Conservation (phyloP, 1,140 invertebrate species). For the Hycleus cichorii region DNA sequence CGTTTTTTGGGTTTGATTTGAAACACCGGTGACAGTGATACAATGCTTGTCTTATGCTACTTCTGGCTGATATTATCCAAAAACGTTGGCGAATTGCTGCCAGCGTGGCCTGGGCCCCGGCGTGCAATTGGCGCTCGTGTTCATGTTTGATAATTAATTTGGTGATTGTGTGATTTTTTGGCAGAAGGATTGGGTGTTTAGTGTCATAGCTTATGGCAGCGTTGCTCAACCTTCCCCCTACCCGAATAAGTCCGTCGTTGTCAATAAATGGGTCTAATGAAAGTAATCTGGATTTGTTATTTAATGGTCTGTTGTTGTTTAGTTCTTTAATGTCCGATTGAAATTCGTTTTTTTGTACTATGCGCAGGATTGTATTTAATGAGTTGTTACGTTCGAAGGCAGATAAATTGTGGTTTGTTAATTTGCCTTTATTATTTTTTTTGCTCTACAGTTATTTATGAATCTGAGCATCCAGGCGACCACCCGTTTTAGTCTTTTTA, state of each 20-base stretch:
- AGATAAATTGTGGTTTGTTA: too few species aligned
- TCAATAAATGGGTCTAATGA: background rate
- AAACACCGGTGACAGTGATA: conserved; percentile 31
- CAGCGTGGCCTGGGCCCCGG: conserved; percentile 15
- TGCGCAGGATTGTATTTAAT: too few species aligned
- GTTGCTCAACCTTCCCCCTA: background rate
- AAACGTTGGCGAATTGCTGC: conserved; percentile 1
- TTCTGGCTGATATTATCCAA: conserved; percentile 26
- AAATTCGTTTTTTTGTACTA: too few species aligned
- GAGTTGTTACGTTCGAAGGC: too few species aligned
- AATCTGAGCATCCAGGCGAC: too few species aligned
- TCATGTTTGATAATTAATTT: conserved; percentile 2
- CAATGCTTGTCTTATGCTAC: conserved; percentile 19
- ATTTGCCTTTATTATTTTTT: too few species aligned
- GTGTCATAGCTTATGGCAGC: background rate
- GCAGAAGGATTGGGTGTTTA: background rate
- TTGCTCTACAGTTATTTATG: too few species aligned
- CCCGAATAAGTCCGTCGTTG: background rate
- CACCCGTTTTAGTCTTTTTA: too few species aligned
- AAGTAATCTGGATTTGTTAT: background rate
- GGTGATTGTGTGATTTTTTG: background rate
- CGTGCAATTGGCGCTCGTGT: conserved; percentile 1
- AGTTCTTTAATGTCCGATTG: background rate
- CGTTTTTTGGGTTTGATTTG: conserved; percentile 3
- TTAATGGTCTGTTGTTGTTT: background rate